Conservation (phyloP, 2,797 vertebrate species). For the Anguilla anguilla region DNA sequence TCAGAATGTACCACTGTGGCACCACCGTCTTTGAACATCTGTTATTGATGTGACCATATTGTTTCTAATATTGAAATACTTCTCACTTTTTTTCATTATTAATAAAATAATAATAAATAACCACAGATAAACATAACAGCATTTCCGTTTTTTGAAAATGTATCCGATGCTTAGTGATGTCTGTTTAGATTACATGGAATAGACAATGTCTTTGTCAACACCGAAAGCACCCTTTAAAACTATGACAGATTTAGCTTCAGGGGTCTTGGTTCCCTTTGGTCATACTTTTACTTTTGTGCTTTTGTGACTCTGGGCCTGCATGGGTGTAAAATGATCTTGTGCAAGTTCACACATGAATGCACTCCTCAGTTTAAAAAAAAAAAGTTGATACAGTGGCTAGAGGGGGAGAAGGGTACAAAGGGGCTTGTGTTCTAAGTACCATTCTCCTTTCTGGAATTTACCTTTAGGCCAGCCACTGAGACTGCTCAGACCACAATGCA, state of each 20-base stretch:
- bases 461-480: slow-evolving; percentile 81
- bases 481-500: slow-evolving; percentile 79
- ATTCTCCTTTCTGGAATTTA: slow-evolving; percentile 84
- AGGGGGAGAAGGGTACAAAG: slow-evolving; percentile 77
- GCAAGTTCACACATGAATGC: slow-evolving; percentile 80
- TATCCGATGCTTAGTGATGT: background rate
- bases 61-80: background rate
- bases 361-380: slow-evolving; percentile 62
- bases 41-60: background rate
- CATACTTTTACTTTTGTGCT: slow-evolving; percentile 28
- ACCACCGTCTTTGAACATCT: background rate
- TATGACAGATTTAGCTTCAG: slow-evolving; percentile 1
- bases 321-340: slow-evolving; percentile 75
- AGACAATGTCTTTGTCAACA: slow-evolving; percentile 1
- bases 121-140: background rate
- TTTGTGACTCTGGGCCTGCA: slow-evolving; percentile 30
- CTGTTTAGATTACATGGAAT: background rate
- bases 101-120: background rate
- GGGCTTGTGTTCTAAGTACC: slow-evolving; percentile 83
- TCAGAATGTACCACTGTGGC: background rate
- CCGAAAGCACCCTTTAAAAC: slow-evolving; percentile 23
- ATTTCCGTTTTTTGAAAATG: background rate
- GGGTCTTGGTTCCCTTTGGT: slow-evolving; percentile 3
- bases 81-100: background rate
- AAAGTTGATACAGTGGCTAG: slow-evolving; percentile 56